Conservation (phyloP, 2,888 invertebrate genomes). For the Hydraecia micacea region DNA sequence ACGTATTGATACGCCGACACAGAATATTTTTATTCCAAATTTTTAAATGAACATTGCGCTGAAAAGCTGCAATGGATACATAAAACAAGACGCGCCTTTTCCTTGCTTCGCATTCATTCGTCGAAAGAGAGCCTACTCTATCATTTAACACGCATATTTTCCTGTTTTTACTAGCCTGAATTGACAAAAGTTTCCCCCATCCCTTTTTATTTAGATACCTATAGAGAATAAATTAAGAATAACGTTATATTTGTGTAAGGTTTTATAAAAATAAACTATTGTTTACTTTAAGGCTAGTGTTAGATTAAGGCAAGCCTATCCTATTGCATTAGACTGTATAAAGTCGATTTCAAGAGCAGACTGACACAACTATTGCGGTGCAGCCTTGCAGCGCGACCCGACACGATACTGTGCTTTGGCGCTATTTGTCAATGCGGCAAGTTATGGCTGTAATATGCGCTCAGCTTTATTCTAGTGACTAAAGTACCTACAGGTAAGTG, state of each 20-base stretch:
- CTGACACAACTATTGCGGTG: neutral
- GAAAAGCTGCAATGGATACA: slow-evolving; percentile 45
- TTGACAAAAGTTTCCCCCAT: too few species aligned
- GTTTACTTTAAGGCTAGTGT: neutral
- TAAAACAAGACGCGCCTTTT: slow-evolving; percentile 20
- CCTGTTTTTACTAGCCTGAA: slow-evolving; percentile 2
- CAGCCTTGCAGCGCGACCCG: neutral
- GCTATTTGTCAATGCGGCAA: neutral
- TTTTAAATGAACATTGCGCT: slow-evolving; percentile 33
- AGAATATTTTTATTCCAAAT: slow-evolving; percentile 24
- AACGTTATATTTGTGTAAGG: too few species aligned
- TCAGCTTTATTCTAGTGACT: neutral
- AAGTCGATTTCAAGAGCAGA: too few species aligned
- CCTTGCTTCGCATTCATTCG: slow-evolving; percentile 23
- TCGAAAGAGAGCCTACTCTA: slow-evolving; percentile 15
- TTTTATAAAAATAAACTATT: neutral
- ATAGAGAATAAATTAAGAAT: neutral
- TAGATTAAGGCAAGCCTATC: neutral
- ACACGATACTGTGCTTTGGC: neutral
- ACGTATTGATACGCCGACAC: slow-evolving; percentile 36
- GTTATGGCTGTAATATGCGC: neutral
- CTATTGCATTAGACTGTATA: neutral
- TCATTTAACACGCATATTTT: slow-evolving; percentile 1
- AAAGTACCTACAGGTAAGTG: too few species aligned
- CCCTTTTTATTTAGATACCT: neutral